These are phyloP conservation scores for Apogon talboti DNA, from an alignment of 2,797 vertebrate species.

Conservation along the genomic window DNA sequence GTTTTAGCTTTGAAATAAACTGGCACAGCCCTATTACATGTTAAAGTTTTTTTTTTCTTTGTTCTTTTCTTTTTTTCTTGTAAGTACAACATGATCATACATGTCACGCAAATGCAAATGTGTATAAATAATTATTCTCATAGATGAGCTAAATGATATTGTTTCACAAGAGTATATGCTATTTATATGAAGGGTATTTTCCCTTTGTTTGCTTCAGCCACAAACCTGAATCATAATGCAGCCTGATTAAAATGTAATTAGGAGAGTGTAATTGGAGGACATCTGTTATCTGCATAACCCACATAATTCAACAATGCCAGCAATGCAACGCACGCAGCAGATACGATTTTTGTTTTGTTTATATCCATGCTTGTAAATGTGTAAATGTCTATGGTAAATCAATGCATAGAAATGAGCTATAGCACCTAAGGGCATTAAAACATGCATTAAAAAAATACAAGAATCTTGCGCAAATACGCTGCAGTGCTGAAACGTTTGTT, in stretches of 20 bases:
- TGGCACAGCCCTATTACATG: neutral
- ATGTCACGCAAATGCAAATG: neutral
- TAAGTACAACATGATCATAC: neutral
- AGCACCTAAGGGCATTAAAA: conserved; percentile 23
- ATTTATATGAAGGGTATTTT: conserved; percentile 52
- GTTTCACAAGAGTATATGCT: conserved; percentile 27
- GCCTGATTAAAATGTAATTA: conserved; percentile 78
- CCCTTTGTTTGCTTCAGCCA: conserved; percentile 52
- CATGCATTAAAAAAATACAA: conserved; percentile 10
- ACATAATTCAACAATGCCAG: conserved; percentile 60
- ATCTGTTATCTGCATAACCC: conserved; percentile 72
- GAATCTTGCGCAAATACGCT: conserved; percentile 30
- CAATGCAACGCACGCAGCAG: conserved; percentile 24
- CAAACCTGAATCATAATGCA: conserved; percentile 70
- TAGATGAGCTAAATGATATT: conserved; percentile 25
- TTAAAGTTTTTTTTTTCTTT: neutral
- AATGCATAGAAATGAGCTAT: conserved; percentile 24
- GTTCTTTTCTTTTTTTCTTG: neutral
- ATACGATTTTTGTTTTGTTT: conserved; percentile 37
- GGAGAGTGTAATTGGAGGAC: conserved; percentile 73
- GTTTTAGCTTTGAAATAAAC: neutral
- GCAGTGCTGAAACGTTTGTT: conserved; percentile 31
- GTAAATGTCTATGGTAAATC: conserved; percentile 39
- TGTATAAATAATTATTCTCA: conserved; percentile 7
- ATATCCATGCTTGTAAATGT: conserved; percentile 12